Base-by-base conservation (phyloP, 2,797 vertebrate genomes). In the Myiothlypis chrysogaster region DNA sequence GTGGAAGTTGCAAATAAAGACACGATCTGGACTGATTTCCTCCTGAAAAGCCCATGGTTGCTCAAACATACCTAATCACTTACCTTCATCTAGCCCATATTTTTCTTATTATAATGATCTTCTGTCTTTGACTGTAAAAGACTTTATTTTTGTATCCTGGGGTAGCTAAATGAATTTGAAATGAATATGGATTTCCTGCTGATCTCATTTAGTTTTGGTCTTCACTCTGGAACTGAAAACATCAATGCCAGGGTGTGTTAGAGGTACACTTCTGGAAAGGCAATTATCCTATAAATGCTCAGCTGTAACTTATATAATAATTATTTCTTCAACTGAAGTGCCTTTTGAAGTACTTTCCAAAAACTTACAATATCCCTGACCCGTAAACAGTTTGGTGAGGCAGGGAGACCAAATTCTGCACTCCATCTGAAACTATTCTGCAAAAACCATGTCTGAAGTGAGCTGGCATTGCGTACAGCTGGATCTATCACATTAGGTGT, bases 251-350 rank as follows among this genome's bases (percentile, higher is more conserved):
- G 94, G 94, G 92, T 92, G 87, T 94, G 87, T 92, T 93, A 92
- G 93, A 96, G 93, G 92, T 96, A 89, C 83, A 84, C 68, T 97
- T 97, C 96, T 97, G 96, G 96, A 96, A 97, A 96, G 79, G 93
- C 82, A 94, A 96, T 97, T 97, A 97, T 90, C 85, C 94, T 96
- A 88, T 93, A 97, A 96, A 95, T 93, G 90, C 78, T 97, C 96
- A 95, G 95, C 95, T 94, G 91, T 96, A 96, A 95, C 94, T 95
- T 96, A 94, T 92, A 95, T 95, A 95, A 92, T 82, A 97, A 95
- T 96, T 96, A 93, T 95, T 93, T 95, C 92, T 97, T 96, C 90
- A 95, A 90, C 87, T 92, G 83, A 89, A 78, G 87, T 88, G 82
- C 89, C 76, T 94, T 97, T 96, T 97, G 96, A 97, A 95, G 95